These are phyloP conservation scores for Psophia crepitans DNA, from an alignment of 2,113 vertebrate genomes.

Conservation along the genomic window DNA sequence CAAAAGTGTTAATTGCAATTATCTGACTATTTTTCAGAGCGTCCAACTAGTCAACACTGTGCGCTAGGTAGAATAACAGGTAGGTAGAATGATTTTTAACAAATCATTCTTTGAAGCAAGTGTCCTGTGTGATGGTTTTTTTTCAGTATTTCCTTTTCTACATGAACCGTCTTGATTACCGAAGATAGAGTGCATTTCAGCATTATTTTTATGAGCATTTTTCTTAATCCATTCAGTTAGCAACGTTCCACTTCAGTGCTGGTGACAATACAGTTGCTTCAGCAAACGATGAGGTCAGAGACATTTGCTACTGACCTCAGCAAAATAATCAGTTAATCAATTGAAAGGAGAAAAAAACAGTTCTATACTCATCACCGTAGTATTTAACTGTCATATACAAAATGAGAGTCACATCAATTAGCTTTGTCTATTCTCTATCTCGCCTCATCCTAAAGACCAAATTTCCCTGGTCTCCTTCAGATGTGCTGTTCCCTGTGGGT, in stretches of 20 bases:
- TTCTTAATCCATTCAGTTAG: slow-evolving; percentile 34
- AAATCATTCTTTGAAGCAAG: neutral
- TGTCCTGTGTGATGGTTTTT: neutral
- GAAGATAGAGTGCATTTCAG: neutral
- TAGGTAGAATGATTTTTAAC: neutral
- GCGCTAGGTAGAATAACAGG: neutral
- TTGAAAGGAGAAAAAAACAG: slow-evolving; percentile 1
- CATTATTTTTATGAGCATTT: slow-evolving; percentile 12
- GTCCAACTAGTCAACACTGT: neutral
- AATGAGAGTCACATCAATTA: slow-evolving; percentile 23
- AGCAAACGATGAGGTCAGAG: slow-evolving; percentile 45
- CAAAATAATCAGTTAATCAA: slow-evolving; percentile 62
- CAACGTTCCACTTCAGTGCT: slow-evolving; percentile 38
- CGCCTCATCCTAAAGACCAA: neutral
- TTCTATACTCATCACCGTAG: slow-evolving; percentile 6
- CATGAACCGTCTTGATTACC: neutral
- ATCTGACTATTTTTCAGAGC: neutral
- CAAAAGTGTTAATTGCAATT: neutral
- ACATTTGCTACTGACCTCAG: slow-evolving; percentile 44
- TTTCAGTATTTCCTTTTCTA: neutral
- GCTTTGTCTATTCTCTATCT: neutral
- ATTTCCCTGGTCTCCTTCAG: neutral
- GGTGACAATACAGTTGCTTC: slow-evolving; percentile 36
- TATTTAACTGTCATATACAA: slow-evolving; percentile 7
- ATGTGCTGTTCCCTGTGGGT: neutral